These are phyloP conservation scores for Falcaria lacertinaria DNA, from an alignment of 2,888 invertebrate species.

Conservation along the genomic window DNA sequence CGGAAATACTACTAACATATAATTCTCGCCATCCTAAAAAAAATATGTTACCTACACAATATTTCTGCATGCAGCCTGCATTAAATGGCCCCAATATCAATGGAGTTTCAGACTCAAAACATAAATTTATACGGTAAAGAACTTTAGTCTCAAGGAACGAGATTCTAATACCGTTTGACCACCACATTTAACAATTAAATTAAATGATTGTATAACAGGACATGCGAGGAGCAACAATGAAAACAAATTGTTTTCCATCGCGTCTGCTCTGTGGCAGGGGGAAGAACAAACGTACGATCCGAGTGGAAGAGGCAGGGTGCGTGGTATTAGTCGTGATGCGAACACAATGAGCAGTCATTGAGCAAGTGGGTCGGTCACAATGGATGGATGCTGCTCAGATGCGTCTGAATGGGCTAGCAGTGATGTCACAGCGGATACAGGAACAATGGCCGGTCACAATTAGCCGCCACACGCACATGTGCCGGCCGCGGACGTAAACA, in stretches of 20 bases:
- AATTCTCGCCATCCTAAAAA: no score
- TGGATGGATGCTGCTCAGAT: conserved; percentile 43
- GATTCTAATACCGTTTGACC: no score
- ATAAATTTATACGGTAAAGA: no score
- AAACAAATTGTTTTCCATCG: conserved; percentile 4
- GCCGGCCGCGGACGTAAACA: conserved; percentile 2
- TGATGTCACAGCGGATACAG: conserved; percentile 61
- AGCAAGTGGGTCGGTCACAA: conserved; percentile 53
- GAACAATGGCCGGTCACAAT: conserved; percentile 53
- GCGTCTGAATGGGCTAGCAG: conserved; percentile 32
- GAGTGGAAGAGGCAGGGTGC: conserved; percentile 28
- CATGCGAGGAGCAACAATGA: neutral
- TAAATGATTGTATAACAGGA: no score
- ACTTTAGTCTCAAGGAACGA: no score
- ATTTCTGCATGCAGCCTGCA: no score
- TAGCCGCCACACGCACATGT: conserved; percentile 30
- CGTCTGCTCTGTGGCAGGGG: conserved; percentile 6
- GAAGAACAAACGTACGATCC: conserved; percentile 21
- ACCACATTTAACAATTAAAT: no score
- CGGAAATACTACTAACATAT: no score
- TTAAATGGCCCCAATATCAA: no score
- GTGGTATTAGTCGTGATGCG: conserved; percentile 27
- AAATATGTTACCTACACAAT: no score
- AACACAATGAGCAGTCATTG: conserved; percentile 43
- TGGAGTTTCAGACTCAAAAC: no score